These are phyloP conservation scores for Fissipunctia ypsillon DNA, from an alignment of 2,888 invertebrate species.

Conservation along the genomic window DNA sequence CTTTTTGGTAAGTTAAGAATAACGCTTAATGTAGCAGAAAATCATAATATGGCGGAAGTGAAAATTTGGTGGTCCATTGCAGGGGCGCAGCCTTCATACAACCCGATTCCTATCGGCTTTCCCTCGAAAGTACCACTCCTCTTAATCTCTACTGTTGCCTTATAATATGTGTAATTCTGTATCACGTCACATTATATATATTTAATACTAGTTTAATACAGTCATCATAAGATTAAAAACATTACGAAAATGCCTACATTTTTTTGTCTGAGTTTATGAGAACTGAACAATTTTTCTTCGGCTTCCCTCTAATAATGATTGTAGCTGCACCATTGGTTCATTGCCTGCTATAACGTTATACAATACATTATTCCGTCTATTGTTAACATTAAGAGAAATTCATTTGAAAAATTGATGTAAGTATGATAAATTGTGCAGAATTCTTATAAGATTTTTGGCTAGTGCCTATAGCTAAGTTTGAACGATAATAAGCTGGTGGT, in stretches of 20 bases:
- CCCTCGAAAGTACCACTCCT: too few species aligned
- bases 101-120: too few species aligned
- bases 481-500: conserved; percentile 11
- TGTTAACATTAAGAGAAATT: conserved; percentile 9
- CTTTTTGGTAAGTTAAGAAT: conserved; percentile 23
- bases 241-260: too few species aligned
- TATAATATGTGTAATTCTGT: too few species aligned
- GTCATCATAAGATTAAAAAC: too few species aligned
- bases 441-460: not conserved
- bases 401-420: not conserved
- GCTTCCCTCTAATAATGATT: too few species aligned
- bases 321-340: conserved; percentile 52
- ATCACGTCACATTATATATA: too few species aligned
- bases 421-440: not conserved
- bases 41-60: conserved; percentile 42
- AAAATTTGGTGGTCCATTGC: conserved; percentile 52
- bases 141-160: too few species aligned
- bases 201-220: too few species aligned
- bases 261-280: too few species aligned
- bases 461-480: not conserved
- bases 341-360: conserved; percentile 29
- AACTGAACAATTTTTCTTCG: too few species aligned
- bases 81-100: too few species aligned
- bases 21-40: conserved; percentile 50
- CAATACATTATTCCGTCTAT: conserved; percentile 6